These are phyloP conservation scores for Ylistrum balloti DNA, from an alignment of 1,140 invertebrate genomes.

Conservation along the genomic window DNA sequence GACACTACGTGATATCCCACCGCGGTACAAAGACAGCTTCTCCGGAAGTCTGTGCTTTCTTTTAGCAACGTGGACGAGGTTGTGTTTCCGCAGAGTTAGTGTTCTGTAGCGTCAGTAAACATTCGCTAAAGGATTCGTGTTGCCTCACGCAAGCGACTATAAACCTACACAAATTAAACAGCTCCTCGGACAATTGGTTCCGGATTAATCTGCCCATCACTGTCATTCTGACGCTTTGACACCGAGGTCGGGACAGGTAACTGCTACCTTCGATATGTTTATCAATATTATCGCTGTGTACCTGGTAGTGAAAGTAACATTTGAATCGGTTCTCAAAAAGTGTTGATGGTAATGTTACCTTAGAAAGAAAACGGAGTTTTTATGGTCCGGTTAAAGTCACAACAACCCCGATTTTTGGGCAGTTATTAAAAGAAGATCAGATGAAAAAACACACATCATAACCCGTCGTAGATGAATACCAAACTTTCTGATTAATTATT, in stretches of 20 bases:
- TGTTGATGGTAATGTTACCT: neutral
- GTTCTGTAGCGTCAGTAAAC: constrained; percentile 23
- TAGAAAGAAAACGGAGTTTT: neutral
- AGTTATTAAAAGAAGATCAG: neutral
- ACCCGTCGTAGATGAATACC: too few species aligned
- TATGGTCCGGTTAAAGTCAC: neutral
- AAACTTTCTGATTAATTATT: too few species aligned
- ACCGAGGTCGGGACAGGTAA: neutral
- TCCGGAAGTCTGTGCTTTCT: constrained; percentile 25
- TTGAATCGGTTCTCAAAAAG: neutral
- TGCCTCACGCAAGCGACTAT: neutral
- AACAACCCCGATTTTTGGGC: neutral
- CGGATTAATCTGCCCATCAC: constrained; percentile 28
- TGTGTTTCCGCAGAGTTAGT: neutral
- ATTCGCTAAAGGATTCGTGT: neutral
- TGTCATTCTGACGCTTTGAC: constrained; percentile 4
- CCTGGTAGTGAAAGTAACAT: neutral
- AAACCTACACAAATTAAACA: constrained; percentile 15
- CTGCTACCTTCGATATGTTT: too few species aligned
- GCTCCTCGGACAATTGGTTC: neutral
- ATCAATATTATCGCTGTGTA: neutral
- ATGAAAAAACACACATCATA: too few species aligned
- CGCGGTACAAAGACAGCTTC: neutral
- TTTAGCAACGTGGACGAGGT: neutral
- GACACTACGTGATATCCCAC: neutral